A percentile compares a stretch with the other conserved stretches of the same genome.
These are phyloP conservation scores for Oplegnathus fasciatus DNA, from an alignment of 2,113 vertebrate species.

Conservation along the genomic window DNA sequence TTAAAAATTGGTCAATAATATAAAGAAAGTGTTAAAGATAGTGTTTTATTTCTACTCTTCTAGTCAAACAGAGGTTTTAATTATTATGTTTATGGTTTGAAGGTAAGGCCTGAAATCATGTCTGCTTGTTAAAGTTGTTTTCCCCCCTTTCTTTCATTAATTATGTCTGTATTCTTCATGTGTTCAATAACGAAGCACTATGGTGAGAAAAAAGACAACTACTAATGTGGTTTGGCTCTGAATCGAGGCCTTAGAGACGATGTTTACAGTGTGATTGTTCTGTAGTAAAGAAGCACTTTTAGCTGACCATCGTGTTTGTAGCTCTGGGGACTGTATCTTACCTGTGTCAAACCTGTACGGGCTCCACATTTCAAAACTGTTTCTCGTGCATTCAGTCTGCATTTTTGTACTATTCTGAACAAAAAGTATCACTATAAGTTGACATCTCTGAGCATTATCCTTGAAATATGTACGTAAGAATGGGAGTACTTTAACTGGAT, in stretches of 20 bases:
- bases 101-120: neutral
- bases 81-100: slow-evolving; percentile 20
- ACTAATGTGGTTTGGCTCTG: neutral
- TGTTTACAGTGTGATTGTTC: slow-evolving; percentile 53
- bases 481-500: neutral
- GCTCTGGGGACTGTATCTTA: neutral
- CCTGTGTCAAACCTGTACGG: neutral
- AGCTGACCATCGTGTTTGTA: neutral
- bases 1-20: slow-evolving; percentile 9
- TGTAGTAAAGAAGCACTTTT: neutral
- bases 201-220: neutral
- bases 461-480: slow-evolving; percentile 4
- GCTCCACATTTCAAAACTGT: neutral
- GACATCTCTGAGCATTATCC: slow-evolving; percentile 3
- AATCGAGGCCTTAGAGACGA: slow-evolving; percentile 47
- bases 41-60: neutral
- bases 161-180: neutral
- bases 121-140: neutral
- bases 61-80: slow-evolving; percentile 18
- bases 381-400: neutral
- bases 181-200: neutral
- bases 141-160: neutral
- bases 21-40: neutral
- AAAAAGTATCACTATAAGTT: neutral
- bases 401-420: slow-evolving; percentile 20